Evolutionary conservation across 2,113 vertebrate genomes (phyloP).

Genomic region (Nibea coibor): DNA sequence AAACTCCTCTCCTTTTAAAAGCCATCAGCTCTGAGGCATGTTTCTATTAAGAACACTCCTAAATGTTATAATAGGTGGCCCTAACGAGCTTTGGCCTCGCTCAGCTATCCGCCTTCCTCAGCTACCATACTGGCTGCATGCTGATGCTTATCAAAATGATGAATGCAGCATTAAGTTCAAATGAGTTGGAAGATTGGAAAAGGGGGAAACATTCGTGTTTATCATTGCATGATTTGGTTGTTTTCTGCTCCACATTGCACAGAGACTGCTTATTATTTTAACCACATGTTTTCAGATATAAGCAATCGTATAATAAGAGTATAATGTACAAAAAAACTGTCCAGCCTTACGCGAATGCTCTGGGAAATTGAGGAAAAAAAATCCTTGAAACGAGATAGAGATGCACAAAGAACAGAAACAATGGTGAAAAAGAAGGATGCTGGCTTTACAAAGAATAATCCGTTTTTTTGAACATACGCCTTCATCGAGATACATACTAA

Average conservation of each 20-base stretch:
- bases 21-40: conserved; percentile 80
- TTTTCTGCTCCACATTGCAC: conserved; percentile 81
- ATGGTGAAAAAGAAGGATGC: conserved; percentile 38
- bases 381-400: conserved; percentile 32
- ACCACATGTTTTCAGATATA: conserved; percentile 72
- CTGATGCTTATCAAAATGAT: conserved; percentile 82
- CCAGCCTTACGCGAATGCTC: conserved; percentile 31
- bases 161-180: conserved; percentile 81
- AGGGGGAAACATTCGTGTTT: conserved; percentile 64
- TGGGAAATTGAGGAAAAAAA: conserved; percentile 60
- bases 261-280: conserved; percentile 79
- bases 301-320: conserved; percentile 65
- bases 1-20: conserved; percentile 71
- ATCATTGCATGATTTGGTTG: conserved; percentile 71
- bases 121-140: conserved; percentile 68
- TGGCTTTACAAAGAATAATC: conserved; percentile 14
- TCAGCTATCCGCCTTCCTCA: conserved; percentile 53
- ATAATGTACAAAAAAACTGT: conserved; percentile 67
- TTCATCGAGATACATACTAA: conserved; percentile 16
- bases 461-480: conserved; percentile 6
- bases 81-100: conserved; percentile 75
- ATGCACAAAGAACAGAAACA: conserved; percentile 30
- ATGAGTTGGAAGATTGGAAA: conserved; percentile 82
- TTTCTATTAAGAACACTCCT: conserved; percentile 74
- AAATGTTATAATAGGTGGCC: conserved; percentile 79